phyloP scores from a whole-genome alignment of 2,113 vertebrate genomes.

The Montifringilla adamsi region DNA sequence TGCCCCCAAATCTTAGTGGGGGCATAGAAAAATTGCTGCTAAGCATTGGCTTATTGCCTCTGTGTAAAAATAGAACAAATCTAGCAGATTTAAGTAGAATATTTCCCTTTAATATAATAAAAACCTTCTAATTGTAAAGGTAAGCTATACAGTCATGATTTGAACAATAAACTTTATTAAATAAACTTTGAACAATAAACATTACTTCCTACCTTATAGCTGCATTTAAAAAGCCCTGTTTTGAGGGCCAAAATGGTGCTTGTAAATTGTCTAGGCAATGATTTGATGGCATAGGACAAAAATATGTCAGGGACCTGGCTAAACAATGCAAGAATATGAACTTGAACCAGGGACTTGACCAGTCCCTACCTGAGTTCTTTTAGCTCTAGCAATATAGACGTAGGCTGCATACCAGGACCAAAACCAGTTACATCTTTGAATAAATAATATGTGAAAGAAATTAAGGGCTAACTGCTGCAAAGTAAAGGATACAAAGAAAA shows the following conservation, averaged over 20 bases:
- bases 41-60: background rate
- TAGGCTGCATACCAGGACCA: background rate
- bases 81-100: background rate
- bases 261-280: background rate
- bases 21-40: background rate
- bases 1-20: background rate
- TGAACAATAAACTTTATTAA: background rate
- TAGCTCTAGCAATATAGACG: background rate
- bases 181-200: background rate
- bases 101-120: background rate
- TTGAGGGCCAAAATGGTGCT: background rate
- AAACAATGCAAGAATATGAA: background rate
- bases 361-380: background rate
- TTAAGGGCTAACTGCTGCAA: background rate
- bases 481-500: background rate
- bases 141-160: background rate
- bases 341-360: background rate
- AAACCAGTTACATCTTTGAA: background rate
- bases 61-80: background rate
- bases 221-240: background rate
- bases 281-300: background rate
- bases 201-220: background rate
- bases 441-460: background rate
- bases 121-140: background rate
- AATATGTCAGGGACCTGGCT: background rate